Base-by-base conservation (phyloP, 2,888 invertebrate genomes). In the Trissonchulus sp. region DNA sequence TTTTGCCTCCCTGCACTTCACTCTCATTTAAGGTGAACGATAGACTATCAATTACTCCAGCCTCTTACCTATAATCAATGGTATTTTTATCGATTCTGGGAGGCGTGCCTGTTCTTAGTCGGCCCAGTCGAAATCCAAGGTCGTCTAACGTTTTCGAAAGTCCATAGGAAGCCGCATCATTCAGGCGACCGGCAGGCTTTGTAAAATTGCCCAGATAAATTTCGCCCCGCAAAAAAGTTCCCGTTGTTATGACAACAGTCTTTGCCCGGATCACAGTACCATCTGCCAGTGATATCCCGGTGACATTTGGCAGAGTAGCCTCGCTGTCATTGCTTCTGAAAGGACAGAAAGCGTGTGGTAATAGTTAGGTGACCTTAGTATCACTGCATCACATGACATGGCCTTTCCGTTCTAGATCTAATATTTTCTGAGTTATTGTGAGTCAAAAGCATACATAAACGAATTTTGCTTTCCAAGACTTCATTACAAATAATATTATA, bases 41-140 rank as follows among this genome's bases (percentile, higher is more conserved):
- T 8, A 48, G 15, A 48, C 18, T 15, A 48, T 18, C 18, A 0
- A 35, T 18, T 37, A 3, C n/a, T 31, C 33, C 60, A 38, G n/a
- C 36, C 15, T 18, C 8, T 8, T 34, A 48, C 8, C 85, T 84
- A 84, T 48, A 48, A 48, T 71, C 88, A 62, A 93, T 90, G 0
- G 90, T 89, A 30, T 87, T 85, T 77, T 88, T 89, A 80, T 89
- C 89, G 60, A 94, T 83, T 75, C 94, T 86, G 0, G 94, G 93
- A 0, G 94, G 93, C 3, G 94, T 94, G 2, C 90, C 90, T 71
- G 94, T 94, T 87, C 93, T 92, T 1, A 94, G 86, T 78, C 93
- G 87, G 1, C 91, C 91, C 87, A 93, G 89, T 81, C 87, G 88
- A 83, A 93, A 92, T 35, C 90, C 89, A 68, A 91, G 85, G 62